These are phyloP conservation scores for Dermatemys mawii DNA, from an alignment of 2,113 vertebrate species.

Conservation along the genomic window DNA sequence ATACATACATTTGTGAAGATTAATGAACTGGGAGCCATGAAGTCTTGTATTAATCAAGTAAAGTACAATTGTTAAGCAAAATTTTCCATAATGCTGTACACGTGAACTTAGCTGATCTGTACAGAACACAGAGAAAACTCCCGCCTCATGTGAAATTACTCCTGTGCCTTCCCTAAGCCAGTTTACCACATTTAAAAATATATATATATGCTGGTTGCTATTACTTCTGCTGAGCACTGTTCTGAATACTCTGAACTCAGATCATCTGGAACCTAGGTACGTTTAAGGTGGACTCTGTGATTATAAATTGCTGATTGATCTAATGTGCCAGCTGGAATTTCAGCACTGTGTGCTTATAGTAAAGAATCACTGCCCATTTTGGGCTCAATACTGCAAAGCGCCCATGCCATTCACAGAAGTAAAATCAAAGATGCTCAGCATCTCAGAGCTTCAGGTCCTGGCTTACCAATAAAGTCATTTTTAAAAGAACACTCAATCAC, in stretches of 20 bases:
- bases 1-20: constrained; percentile 42
- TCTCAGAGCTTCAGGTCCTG: background rate
- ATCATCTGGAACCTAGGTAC: background rate
- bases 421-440: background rate
- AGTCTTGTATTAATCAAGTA: constrained; percentile 55
- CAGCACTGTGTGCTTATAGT: background rate
- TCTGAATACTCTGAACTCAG: background rate
- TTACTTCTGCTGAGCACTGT: background rate
- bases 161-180: background rate
- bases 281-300: background rate
- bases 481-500: background rate
- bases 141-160: background rate
- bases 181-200: background rate
- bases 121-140: background rate
- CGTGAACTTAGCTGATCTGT: background rate
- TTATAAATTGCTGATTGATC: background rate
- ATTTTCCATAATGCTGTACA: constrained; percentile 13
- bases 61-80: constrained; percentile 21
- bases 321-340: background rate
- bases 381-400: rapidly evolving
- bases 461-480: background rate
- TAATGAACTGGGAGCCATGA: constrained; percentile 55
- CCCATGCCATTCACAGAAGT: background rate
- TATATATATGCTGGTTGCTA: background rate
- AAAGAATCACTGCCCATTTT: background rate